phyloP scores from a whole-genome alignment of 1,140 invertebrate genomes.

The Eriosoma lanigerum region DNA sequence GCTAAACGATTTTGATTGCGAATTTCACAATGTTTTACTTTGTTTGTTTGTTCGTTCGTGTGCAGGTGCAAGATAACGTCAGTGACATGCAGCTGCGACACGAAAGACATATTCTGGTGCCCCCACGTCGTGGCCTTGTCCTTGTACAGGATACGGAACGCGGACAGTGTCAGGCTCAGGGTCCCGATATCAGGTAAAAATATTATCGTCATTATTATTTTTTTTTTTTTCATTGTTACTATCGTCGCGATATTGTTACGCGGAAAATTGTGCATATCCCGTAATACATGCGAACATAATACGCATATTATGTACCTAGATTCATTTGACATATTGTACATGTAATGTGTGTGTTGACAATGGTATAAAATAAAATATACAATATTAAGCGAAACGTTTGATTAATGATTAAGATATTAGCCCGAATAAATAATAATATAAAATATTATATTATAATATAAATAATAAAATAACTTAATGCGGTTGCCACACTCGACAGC shows the following conservation, averaged over 20 bases:
- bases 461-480: background rate
- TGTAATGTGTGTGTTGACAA: background rate
- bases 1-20: background rate
- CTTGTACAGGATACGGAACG: slow-evolving; percentile 82
- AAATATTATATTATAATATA: background rate
- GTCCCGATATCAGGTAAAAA: slow-evolving; percentile 81
- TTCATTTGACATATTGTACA: background rate
- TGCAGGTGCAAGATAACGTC: slow-evolving; percentile 83
- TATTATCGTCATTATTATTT: background rate
- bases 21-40: slow-evolving; percentile 20
- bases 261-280: background rate
- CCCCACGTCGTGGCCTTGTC: slow-evolving; percentile 88
- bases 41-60: slow-evolving; percentile 54
- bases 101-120: slow-evolving; percentile 87
- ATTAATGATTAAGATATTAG: background rate
- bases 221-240: background rate
- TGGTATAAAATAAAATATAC: background rate
- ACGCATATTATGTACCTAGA: too few relatives aligned
- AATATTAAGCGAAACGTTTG: background rate
- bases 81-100: slow-evolving; percentile 86
- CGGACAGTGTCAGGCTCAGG: slow-evolving; percentile 74
- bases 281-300: too few relatives aligned
- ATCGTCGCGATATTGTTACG: background rate
- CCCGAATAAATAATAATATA: background rate
- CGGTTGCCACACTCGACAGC: background rate